Percentiles rank a stretch among this genome's conserved stretches.
Evolutionary conservation across 1,140 invertebrate species (phyloP).

Genomic region (Calliopsis andreniformis): DNA sequence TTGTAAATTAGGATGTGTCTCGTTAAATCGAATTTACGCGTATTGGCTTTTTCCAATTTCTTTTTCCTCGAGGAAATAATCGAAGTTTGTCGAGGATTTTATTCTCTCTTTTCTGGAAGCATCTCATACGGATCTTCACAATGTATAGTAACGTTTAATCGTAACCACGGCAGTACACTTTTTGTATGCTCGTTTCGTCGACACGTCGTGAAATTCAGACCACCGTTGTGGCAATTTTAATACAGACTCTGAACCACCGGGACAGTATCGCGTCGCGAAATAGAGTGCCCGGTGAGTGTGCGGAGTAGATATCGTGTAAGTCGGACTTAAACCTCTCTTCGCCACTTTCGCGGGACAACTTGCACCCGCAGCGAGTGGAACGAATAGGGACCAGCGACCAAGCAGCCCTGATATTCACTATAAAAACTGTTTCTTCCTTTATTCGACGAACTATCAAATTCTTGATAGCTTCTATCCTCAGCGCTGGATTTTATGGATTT

Average conservation of each 20-base stretch:
- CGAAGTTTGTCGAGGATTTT: constrained; percentile 6
- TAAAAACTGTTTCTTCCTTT: constrained; percentile 19
- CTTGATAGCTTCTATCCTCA: no score
- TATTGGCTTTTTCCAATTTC: not conserved
- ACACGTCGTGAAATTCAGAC: constrained; percentile 52
- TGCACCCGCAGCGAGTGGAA: constrained; percentile 6
- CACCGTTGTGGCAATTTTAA: constrained; percentile 76
- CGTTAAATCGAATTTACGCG: no score
- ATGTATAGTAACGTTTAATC: constrained; percentile 59
- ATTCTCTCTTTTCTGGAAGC: constrained; percentile 22
- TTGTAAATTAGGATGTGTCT: no score
- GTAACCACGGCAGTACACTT: not conserved
- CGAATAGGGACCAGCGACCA: not conserved
- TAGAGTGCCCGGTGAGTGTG: constrained; percentile 74
- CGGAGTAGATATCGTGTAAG: constrained; percentile 79
- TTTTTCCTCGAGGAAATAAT: not conserved
- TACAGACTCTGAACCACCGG: constrained; percentile 58
- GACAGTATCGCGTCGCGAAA: constrained; percentile 69
- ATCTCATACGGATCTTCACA: constrained; percentile 35
- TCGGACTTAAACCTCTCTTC: constrained; percentile 74
- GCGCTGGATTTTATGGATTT: no score
- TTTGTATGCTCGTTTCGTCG: constrained; percentile 16
- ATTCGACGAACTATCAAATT: no score
- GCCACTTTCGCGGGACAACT: constrained; percentile 57
- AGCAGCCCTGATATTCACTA: not conserved